Base-by-base conservation (phyloP, 2,113 vertebrate species). In the Verasper variegatus region DNA sequence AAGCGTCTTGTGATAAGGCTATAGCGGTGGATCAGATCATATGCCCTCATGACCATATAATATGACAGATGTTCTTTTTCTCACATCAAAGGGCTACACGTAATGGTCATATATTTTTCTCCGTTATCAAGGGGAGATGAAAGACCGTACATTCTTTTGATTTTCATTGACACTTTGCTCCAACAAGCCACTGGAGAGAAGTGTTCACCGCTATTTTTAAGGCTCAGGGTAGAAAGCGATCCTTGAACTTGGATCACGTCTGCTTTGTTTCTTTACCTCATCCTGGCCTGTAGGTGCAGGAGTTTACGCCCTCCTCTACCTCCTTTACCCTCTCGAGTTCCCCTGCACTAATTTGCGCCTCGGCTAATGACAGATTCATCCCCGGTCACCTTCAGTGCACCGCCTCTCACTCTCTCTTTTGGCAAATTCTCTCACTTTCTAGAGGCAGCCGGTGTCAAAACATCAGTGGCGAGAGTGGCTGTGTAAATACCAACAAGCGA, bases 361-460 rank as follows among this genome's bases (percentile, higher is more conserved):
- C 12, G 37, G 63, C 80, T 89, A 91, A 90, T 87, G 86, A 87
- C 82, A 82, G 76, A 78, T 87, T 92, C 60, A 51, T 87, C 82
- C 81, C 81, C 71, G 73, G 92, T 95, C 93, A 94, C 92, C 92
- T 93, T 91, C 86, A 80, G 76, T 59, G 21, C 45, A 17, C 2
- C 47, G 64, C 59, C 66, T 83, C 82, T 88, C 75, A 60, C n/a
- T n/a, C n/a, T n/a, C n/a, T n/a, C n/a, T 79, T 67, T 78, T 83
- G 86, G 87, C 77, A 90, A 84, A 92, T 81, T 69, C 62, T 81
- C 81, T 83, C 47, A 18, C 75, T 86, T 90, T 80, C 72, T 59
- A 61, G 74, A 84, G 90, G 76, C 79, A 54, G 17, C 64, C 17
- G 1, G 68, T 88, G 86, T 89, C 79, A 87, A 91, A 84, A 80